Evolutionary conservation across 2,888 invertebrate species (phyloP), one percentile per base, ranked within the genome.

Genomic region (Morpho achilles): DNA sequence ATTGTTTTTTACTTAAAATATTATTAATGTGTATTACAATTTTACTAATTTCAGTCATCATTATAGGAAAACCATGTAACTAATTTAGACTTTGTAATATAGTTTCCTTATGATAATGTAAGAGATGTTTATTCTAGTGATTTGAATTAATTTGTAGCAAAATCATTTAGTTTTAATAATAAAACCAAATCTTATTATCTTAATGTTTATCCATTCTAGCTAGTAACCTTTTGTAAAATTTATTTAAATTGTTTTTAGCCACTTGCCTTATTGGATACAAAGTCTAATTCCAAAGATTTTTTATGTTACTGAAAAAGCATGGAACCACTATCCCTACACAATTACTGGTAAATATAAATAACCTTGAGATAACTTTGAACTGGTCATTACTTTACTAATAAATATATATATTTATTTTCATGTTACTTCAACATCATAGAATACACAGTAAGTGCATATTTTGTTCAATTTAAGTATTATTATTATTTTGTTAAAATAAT

Each of bases 311-410:
- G 98, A 98, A 84, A 97, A 97, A 78, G 96, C 97, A 9, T 98
- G 97, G 97, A 98, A 98, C 83, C 98, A 96, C 84, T 98, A 97
- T 87, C 98, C 98, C 8, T 96, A 93, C 72, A 97, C 97, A 22
- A 93, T 96, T 55, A 97, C 96, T 85, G 95, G 94, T 94, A 92
- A 87, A 69, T 73, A 55, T 58, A 22, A 46, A 40, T 10, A 39
- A 16, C 9, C 32, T 59, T 44, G 22, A 10, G 55, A 8, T 53
- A 43, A 23, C 8, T 22, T 56, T 47, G 43, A 53, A 22, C 40
- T 42, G 53, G 41, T 40, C n/a, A 23, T 23, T 51, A 23, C 53
- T 22, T 58, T 59, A 42, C 59, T 32, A 55, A 55, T 50, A n/a
- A 52, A 50, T 61, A 58, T 59, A 53, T 67, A 59, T 69, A 69